Percentiles rank a stretch among this genome's conserved stretches.
These are phyloP conservation scores for Drosophila yooni DNA, from an alignment of 2,888 invertebrate genomes.

Conservation along the genomic window DNA sequence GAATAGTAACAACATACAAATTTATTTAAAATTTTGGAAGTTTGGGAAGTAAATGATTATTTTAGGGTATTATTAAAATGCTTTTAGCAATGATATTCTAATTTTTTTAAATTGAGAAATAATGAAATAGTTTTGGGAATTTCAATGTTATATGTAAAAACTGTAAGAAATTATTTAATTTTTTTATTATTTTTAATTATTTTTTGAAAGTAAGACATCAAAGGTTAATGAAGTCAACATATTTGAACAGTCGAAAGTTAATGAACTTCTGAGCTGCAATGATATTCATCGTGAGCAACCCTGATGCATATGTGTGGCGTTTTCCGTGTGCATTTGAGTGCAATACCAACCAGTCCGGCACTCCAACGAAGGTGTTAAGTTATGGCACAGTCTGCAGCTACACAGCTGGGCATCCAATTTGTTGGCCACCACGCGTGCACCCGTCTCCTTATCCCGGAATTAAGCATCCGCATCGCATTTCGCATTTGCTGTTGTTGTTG, in stretches of 20 bases:
- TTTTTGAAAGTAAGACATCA: background rate
- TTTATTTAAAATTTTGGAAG: background rate
- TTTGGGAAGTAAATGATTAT: rapidly evolving
- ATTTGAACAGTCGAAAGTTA: background rate
- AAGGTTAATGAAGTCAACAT: background rate
- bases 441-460: conserved; percentile 57
- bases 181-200: background rate
- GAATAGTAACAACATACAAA: rapidly evolving
- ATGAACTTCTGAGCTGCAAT: background rate
- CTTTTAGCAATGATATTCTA: rapidly evolving
- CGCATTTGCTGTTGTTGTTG: conserved; percentile 34
- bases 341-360: conserved; percentile 37
- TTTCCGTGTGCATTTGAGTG: conserved; percentile 49
- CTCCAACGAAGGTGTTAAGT: conserved; percentile 75
- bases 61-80: background rate
- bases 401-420: conserved; percentile 79
- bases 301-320: conserved; percentile 35
- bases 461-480: conserved; percentile 76
- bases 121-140: background rate
- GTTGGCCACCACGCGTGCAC: conserved; percentile 53
- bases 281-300: conserved; percentile 37
- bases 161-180: background rate
- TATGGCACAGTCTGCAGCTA: conserved; percentile 71
- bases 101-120: rapidly evolving
- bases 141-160: too few relatives aligned